A percentile compares a stretch with the other conserved stretches of the same genome.
Conservation (phyloP, 2,888 invertebrate genomes). For the Fragum whitleyi region DNA sequence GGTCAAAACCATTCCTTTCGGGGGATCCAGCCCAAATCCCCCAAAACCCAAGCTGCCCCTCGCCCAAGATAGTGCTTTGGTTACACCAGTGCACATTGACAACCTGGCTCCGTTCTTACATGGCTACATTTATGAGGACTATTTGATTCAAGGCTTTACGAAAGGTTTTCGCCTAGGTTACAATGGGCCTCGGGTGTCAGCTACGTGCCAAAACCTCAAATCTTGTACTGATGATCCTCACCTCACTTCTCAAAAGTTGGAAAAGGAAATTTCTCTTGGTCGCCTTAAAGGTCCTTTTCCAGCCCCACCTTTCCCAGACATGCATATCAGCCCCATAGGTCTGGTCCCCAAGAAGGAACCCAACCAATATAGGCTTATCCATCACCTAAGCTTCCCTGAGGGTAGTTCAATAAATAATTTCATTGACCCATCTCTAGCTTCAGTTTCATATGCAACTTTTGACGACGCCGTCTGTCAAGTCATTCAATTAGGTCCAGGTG, state of each 20-base stretch:
- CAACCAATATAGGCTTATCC: slow-evolving; percentile 47
- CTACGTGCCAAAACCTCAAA: not conserved
- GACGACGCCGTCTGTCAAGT: slow-evolving; percentile 21
- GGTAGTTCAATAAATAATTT: not conserved
- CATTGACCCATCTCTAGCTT: no score
- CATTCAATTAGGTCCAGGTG: slow-evolving; percentile 18
- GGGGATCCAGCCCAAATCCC: not conserved
- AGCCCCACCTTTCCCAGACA: not conserved
- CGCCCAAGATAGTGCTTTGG: not conserved
- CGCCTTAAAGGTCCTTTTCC: not conserved
- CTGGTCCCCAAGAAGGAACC: slow-evolving; percentile 45
- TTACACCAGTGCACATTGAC: not conserved
- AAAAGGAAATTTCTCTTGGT: not conserved
- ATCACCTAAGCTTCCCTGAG: slow-evolving; percentile 34
- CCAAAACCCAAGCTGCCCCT: not conserved
- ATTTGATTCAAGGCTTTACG: not conserved
- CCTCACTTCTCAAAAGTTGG: not conserved
- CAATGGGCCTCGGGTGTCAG: not conserved
- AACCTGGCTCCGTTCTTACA: not conserved
- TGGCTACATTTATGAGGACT: not conserved
- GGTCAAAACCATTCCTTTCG: not conserved
- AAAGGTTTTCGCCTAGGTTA: not conserved
- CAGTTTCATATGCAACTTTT: not conserved
- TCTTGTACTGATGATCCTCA: not conserved
- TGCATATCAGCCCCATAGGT: not conserved